Evolutionary conservation across 1,140 invertebrate species (phyloP).

Genomic region (Melipona quadrifasciata): DNA sequence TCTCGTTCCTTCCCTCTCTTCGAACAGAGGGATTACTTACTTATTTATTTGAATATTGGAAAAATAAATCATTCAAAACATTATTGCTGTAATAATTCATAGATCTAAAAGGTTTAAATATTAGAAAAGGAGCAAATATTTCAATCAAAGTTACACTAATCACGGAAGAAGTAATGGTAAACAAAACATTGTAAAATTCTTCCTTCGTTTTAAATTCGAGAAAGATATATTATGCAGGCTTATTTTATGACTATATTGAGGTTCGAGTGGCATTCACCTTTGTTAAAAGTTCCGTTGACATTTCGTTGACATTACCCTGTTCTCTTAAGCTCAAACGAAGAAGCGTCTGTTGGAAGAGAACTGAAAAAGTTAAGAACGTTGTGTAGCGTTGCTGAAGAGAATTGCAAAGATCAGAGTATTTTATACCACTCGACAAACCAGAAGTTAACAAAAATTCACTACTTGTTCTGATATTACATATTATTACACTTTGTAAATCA

Average conservation of each 20-base stretch:
- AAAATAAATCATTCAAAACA: not conserved
- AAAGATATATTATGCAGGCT: no score
- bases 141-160: no score
- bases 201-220: no score
- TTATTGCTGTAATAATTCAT: no score
- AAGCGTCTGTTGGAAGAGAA: not conserved
- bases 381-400: not conserved
- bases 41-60: not conserved
- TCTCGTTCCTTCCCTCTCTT: not conserved
- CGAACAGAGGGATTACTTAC: rapidly evolving
- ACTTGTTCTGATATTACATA: not conserved
- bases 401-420: not conserved
- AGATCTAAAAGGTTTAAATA: no score
- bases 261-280: not conserved
- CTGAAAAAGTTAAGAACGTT: no score
- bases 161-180: no score
- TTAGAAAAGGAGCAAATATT: no score
- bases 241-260: no score
- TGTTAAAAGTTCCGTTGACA: not conserved
- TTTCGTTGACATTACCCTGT: not conserved
- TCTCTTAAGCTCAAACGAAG: not conserved
- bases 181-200: no score
- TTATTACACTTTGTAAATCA: not conserved
- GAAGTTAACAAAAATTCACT: not conserved
- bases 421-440: not conserved